phyloP scores from a whole-genome alignment of 1,140 invertebrate species.

The Sweltsa coloradensis region DNA sequence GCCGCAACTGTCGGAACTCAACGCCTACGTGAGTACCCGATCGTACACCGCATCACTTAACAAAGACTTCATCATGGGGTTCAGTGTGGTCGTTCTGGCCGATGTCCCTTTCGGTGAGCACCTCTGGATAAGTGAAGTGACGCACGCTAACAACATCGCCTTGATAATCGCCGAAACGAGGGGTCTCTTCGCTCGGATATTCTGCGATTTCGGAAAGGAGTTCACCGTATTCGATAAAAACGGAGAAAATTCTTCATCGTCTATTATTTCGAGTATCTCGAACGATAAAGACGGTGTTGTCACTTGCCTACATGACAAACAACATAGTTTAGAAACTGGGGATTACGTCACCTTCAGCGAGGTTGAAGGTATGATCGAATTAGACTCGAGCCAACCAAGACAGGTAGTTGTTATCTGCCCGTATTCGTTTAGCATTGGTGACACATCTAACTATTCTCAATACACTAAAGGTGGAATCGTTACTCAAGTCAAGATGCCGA shows the following conservation, averaged over 20 bases:
- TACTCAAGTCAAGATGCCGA: constrained; percentile 94
- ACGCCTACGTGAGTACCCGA: constrained; percentile 83
- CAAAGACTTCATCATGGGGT: constrained; percentile 71
- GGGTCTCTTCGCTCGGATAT: constrained; percentile 90
- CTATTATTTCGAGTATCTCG: constrained; percentile 78
- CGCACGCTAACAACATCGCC: constrained; percentile 69
- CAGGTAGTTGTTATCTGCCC: constrained; percentile 90
- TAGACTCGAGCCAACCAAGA: constrained; percentile 79
- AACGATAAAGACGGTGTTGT: constrained; percentile 70
- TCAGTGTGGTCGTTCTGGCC: constrained; percentile 84
- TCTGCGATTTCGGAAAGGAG: constrained; percentile 88
- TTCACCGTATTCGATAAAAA: constrained; percentile 81
- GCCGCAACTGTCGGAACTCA: constrained; percentile 75
- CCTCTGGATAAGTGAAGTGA: constrained; percentile 61
- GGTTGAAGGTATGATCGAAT: constrained; percentile 87
- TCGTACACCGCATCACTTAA: constrained; percentile 56
- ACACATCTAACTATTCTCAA: constrained; percentile 61
- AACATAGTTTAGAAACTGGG: constrained; percentile 86
- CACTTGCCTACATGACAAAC: constrained; percentile 81
- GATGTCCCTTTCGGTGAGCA: constrained; percentile 65
- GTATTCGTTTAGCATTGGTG: constrained; percentile 94
- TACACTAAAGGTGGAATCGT: constrained; percentile 80
- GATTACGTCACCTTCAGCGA: constrained; percentile 90
- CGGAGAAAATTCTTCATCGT: constrained; percentile 77
- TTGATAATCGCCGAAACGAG: constrained; percentile 82